Evolutionary conservation across 2,113 vertebrate species (phyloP).

Genomic region (Tachuris rubrigastra): DNA sequence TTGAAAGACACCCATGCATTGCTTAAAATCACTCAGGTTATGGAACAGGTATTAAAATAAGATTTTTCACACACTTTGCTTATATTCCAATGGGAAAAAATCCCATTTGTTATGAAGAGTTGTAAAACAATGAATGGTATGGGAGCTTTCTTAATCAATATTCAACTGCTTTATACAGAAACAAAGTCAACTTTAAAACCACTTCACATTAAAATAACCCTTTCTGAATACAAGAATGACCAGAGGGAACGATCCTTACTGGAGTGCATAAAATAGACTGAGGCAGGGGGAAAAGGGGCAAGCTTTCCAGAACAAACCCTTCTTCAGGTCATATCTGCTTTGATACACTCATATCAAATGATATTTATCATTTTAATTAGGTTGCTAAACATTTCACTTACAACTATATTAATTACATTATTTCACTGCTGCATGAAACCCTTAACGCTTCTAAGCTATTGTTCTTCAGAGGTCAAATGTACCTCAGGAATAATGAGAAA

Average conservation of each 20-base stretch:
- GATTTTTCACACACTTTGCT: neutral
- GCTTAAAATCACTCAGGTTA: neutral
- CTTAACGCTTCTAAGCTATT: neutral
- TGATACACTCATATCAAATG: neutral
- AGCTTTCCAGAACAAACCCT: neutral
- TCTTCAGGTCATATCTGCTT: neutral
- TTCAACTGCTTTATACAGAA: neutral
- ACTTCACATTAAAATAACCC: neutral
- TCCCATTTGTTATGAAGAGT: neutral
- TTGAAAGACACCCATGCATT: neutral
- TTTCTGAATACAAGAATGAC: neutral
- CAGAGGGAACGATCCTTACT: neutral
- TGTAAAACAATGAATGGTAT: neutral
- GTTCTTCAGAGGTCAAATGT: neutral
- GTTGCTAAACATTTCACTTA: neutral
- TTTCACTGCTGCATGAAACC: neutral
- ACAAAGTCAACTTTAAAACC: neutral
- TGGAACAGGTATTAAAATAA: neutral
- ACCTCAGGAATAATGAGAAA: neutral
- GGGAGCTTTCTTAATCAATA: neutral
- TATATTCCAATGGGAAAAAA: neutral
- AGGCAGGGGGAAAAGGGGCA: neutral
- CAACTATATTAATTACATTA: neutral
- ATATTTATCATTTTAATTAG: slow-evolving; percentile 5
- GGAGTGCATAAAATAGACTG: neutral